These are phyloP conservation scores for Ursus arctos DNA, from an alignment of 2,113 vertebrate species.

Conservation along the genomic window DNA sequence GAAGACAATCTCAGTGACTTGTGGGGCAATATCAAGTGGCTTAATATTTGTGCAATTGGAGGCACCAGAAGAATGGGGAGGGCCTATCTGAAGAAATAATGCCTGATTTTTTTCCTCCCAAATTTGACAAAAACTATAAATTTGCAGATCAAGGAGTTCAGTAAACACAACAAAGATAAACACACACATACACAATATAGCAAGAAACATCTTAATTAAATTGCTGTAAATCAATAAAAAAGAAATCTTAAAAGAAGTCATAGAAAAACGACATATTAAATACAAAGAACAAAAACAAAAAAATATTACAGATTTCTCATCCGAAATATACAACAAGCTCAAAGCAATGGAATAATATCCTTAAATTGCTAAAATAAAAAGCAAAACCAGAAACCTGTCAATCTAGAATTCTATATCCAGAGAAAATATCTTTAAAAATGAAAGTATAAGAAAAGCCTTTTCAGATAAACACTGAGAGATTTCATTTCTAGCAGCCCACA, in stretches of 20 bases:
- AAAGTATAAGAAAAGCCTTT: not conserved
- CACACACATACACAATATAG: not conserved
- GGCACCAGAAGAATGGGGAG: not conserved
- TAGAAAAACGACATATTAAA: not conserved
- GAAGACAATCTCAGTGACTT: not conserved
- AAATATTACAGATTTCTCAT: not conserved
- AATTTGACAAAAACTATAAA: not conserved
- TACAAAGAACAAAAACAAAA: not conserved
- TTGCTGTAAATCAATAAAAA: not conserved
- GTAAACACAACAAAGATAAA: not conserved
- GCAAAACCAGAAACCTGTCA: not conserved
- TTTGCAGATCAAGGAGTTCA: not conserved
- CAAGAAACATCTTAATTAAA: not conserved
- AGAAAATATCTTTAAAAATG: slow-evolving; percentile 4
- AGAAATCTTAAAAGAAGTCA: not conserved
- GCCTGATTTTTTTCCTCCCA: not conserved
- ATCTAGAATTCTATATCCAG: not conserved
- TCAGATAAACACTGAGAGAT: not conserved
- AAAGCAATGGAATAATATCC: not conserved
- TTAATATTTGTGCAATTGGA: not conserved
- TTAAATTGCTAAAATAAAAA: slow-evolving; percentile 21
- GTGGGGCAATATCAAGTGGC: not conserved
- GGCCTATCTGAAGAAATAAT: not conserved
- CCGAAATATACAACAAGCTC: not conserved
- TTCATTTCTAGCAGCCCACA: not conserved